These are phyloP conservation scores for Diadophis punctatus DNA, from an alignment of 2,113 vertebrate genomes.

Conservation along the genomic window DNA sequence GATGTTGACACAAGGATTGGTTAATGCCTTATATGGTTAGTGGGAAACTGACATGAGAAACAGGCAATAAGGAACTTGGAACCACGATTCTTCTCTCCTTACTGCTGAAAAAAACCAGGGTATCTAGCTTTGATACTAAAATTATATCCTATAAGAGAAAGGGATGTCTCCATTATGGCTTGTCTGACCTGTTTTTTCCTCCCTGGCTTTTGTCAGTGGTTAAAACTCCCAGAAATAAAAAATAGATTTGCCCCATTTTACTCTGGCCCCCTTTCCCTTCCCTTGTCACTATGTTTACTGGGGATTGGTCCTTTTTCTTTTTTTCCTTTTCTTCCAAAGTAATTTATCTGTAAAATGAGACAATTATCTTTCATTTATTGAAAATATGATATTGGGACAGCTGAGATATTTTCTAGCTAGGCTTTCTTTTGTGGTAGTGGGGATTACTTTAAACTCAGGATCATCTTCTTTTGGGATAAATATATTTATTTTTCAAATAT, in stretches of 20 bases:
- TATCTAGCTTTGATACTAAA: background rate
- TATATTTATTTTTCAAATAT: background rate
- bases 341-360: background rate
- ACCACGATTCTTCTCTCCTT: background rate
- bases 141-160: background rate
- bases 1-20: background rate
- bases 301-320: background rate
- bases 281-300: background rate
- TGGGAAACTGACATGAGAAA: background rate
- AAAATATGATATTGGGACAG: background rate
- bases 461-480: background rate
- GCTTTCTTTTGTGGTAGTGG: background rate
- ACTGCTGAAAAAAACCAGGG: background rate
- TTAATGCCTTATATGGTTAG: background rate
- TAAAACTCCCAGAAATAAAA: background rate
- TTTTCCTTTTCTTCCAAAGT: background rate
- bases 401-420: background rate
- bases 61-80: background rate
- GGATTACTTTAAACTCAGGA: background rate
- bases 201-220: background rate
- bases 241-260: background rate
- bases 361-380: background rate
- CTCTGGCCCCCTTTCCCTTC: background rate
- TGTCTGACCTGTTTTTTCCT: background rate
- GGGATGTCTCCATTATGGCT: background rate